phyloP scores from a whole-genome alignment of 2,113 vertebrate genomes.

The Crypturellus undulatus region DNA sequence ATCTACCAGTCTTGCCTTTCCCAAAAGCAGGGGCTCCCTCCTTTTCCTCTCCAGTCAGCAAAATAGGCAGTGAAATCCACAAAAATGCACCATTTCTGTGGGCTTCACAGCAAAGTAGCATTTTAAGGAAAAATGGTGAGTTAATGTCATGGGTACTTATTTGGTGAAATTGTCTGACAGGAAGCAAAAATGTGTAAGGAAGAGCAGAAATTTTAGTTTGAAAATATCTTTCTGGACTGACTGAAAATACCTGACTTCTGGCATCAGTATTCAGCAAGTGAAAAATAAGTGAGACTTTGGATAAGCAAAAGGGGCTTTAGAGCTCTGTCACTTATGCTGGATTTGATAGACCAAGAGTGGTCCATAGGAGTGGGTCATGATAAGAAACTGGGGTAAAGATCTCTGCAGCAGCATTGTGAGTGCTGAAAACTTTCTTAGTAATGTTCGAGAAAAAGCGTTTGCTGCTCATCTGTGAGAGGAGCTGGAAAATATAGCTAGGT shows the following conservation, averaged over 20 bases:
- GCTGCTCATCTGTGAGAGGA: not conserved
- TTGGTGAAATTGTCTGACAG: not conserved
- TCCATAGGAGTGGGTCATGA: not conserved
- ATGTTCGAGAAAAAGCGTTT: not conserved
- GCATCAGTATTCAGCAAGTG: not conserved
- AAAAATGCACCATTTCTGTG: not conserved
- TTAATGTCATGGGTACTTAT: not conserved
- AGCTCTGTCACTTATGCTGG: not conserved
- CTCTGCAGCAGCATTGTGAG: not conserved
- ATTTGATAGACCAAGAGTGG: not conserved
- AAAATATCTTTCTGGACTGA: not conserved
- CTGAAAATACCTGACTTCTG: not conserved
- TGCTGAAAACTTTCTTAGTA: not conserved
- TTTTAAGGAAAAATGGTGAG: not conserved
- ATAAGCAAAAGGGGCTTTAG: not conserved
- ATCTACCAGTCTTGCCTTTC: not conserved
- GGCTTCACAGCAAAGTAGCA: not conserved
- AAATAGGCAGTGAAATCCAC: not conserved
- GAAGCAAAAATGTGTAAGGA: not conserved
- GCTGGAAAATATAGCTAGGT: not conserved
- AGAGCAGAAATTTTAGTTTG: not conserved
- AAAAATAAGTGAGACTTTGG: not conserved
- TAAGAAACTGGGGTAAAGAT: not conserved
- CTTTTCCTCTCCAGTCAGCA: not conserved
- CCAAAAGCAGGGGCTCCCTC: not conserved